phyloP scores from a whole-genome alignment of 2,888 invertebrate genomes.

The Serripes groenlandicus region DNA sequence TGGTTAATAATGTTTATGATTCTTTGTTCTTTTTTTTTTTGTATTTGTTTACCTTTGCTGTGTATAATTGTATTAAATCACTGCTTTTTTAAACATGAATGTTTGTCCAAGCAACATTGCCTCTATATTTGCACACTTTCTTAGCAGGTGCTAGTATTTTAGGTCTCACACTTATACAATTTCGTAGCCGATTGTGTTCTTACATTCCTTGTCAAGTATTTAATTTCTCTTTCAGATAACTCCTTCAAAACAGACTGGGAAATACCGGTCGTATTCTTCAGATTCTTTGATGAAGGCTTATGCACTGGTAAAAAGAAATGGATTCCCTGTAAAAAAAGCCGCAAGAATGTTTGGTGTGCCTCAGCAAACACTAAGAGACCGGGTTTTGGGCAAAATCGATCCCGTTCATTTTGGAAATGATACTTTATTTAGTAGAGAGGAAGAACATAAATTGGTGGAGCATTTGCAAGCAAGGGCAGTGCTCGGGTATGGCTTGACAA shows the following conservation, averaged over 20 bases:
- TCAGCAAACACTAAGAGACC: conserved; percentile 11
- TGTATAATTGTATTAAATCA: no score
- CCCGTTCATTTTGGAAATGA: conserved; percentile 17
- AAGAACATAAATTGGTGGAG: conserved; percentile 8
- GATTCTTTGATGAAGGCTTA: conserved; percentile 11
- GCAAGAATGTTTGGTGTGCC: conserved; percentile 26
- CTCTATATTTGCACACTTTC: no score
- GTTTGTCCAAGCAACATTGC: no score
- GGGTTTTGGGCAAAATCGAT: conserved; percentile 8
- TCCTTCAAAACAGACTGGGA: not conserved
- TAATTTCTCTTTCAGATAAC: conserved; percentile 11
- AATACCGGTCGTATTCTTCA: conserved; percentile 9
- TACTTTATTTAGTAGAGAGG: conserved; percentile 23
- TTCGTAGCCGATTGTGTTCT: no score
- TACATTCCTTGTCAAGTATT: no score
- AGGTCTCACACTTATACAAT: no score
- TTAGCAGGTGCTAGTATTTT: no score
- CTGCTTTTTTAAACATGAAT: no score
- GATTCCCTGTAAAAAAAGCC: not conserved
- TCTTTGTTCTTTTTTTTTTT: no score
- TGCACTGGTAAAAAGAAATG: not conserved
- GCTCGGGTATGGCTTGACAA: conserved; percentile 14
- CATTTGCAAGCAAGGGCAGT: conserved; percentile 19
- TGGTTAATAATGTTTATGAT: no score
- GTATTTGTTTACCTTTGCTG: no score